These are phyloP conservation scores for Holacanthella duospinosa DNA, from an alignment of 2,888 invertebrate genomes.

Conservation along the genomic window DNA sequence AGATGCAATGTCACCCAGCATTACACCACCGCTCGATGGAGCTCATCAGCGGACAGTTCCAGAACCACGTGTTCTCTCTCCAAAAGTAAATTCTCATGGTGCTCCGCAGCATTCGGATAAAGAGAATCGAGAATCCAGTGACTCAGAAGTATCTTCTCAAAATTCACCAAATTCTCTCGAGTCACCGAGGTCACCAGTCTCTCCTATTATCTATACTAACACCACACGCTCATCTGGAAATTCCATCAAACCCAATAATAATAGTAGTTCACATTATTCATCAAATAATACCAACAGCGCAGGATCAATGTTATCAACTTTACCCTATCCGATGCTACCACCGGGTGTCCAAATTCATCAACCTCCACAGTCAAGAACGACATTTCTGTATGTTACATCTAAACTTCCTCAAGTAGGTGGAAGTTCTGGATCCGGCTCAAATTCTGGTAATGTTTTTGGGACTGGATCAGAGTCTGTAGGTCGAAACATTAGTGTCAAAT, in stretches of 20 bases:
- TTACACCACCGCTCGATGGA: conserved; percentile 12
- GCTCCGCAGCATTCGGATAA: conserved; percentile 39
- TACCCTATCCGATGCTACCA: conserved; percentile 38
- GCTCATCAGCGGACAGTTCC: conserved; percentile 31
- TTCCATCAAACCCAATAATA: too few species aligned
- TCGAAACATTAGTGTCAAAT: background rate
- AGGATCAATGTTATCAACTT: conserved; percentile 2
- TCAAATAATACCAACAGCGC: background rate
- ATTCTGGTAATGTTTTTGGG: background rate
- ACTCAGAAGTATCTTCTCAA: conserved; percentile 41
- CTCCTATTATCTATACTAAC: conserved; percentile 10
- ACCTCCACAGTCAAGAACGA: conserved; percentile 35
- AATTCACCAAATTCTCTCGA: conserved; percentile 39
- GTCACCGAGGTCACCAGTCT: conserved; percentile 26
- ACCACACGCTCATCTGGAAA: background rate
- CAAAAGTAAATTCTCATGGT: conserved; percentile 25
- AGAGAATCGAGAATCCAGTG: conserved; percentile 45
- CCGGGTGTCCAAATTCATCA: conserved; percentile 37
- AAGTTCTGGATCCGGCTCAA: background rate
- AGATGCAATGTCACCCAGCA: conserved; percentile 16
- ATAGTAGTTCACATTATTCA: background rate
- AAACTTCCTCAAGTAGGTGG: conserved; percentile 26
- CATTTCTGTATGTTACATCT: conserved; percentile 37
- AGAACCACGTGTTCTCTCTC: conserved; percentile 28
- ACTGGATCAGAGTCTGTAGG: background rate